These are phyloP conservation scores for Monochamus saltuarius DNA, from an alignment of 1,140 invertebrate species.

Conservation along the genomic window DNA sequence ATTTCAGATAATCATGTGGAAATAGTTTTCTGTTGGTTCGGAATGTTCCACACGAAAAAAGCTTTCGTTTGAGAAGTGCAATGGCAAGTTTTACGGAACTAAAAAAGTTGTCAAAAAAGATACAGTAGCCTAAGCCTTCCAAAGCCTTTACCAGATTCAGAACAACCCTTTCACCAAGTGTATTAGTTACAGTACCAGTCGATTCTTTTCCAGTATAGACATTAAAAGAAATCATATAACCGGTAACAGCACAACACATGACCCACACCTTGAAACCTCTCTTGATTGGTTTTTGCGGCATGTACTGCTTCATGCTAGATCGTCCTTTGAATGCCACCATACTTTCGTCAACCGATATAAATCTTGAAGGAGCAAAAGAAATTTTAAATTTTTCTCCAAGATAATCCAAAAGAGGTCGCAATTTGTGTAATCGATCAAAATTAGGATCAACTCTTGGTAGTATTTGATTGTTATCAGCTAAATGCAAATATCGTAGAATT, in stretches of 20 bases:
- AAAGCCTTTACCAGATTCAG: no score
- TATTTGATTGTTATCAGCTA: conserved; percentile 45
- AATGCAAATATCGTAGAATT: conserved; percentile 43
- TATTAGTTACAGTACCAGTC: no score
- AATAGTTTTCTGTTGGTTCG: no score
- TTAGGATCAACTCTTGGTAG: conserved; percentile 35
- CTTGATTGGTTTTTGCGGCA: conserved; percentile 47
- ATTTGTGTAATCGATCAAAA: conserved; percentile 50
- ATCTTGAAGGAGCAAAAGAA: conserved; percentile 35
- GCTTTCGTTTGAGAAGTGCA: no score
- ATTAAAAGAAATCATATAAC: not conserved
- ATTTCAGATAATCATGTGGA: no score
- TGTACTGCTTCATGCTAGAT: conserved; percentile 44
- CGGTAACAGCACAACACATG: conserved; percentile 18
- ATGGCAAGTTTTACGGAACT: no score
- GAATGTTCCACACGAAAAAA: no score
- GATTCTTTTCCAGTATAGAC: conserved; percentile 12
- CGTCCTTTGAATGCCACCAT: conserved; percentile 49
- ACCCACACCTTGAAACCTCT: conserved; percentile 44
- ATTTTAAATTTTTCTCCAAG: conserved; percentile 36
- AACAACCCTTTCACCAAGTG: no score
- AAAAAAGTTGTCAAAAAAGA: no score
- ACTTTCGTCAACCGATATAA: conserved; percentile 45
- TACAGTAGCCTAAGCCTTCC: no score
- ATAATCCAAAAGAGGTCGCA: conserved; percentile 40